Evolutionary conservation across 2,888 invertebrate species (phyloP), one percentile per base, ranked within the genome.

Genomic region (Zaprionus bogoriensis): DNA sequence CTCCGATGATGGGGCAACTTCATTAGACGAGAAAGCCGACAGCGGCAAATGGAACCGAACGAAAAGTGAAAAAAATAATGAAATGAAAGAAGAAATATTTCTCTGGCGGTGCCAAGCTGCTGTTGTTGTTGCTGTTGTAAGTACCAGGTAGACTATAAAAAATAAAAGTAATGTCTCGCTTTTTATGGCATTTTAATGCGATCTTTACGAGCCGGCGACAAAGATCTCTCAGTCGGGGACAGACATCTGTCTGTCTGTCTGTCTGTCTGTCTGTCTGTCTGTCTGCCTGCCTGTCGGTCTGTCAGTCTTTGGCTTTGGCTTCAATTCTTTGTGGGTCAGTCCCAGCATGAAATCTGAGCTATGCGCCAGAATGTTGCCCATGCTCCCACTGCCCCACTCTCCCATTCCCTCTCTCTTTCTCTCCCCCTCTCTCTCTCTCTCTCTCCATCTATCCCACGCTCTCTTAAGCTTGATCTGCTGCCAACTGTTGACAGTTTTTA

Each of bases 171-270:
- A 70, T 70, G 67, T 58, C 19, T 51, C 39, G 42, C 60, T 64
- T 67, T 77, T 76, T 68, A 81, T 74, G 65, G 67, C 67, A 51
- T 82, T 86, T 77, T 82, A 83, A 82, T 82, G 83, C 67, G 70
- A 79, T 74, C 82, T 80, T 77, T 73, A 83, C 59, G 68, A 77
- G 68, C 62, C 67, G 66, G 71, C 68, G 83, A 85, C 83, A 73
- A 83, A 71, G 69, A 81, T 73, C 70, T 73, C 57, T 52, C 69
- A 53, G 53, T 51, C 32, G 25, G 46, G 54, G 74, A 46, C 69
- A 50, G 50, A 51, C 38, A 28, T 44, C 23, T 42, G 20, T 41
- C 27, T n/a, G 10, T 10, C 12, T 20, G 3, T 23, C 0, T 7
- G 20, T 27, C 4, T 7, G 2, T 4, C 28, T 23, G 2, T 39